Percentiles rank a stretch among this genome's conserved stretches.
Conservation (phyloP, 1,140 invertebrate species). For the Heliconius nattereri region DNA sequence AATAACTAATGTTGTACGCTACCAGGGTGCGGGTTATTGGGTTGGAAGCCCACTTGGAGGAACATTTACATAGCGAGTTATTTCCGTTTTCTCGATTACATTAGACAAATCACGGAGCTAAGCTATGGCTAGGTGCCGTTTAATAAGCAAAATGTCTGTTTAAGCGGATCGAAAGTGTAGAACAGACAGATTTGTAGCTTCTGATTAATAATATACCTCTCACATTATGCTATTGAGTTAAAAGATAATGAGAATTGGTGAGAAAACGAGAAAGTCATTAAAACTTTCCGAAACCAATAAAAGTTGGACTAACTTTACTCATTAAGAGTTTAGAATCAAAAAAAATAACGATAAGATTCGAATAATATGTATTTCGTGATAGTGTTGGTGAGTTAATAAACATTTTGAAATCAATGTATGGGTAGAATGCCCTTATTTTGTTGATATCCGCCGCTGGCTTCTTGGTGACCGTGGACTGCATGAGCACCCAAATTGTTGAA, state of each 20-base stretch:
- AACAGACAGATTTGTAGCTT: too few relatives aligned
- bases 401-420: constrained; percentile 53
- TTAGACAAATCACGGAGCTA: not conserved
- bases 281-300: not conserved
- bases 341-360: not conserved
- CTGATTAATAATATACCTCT: too few relatives aligned
- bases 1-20: too few relatives aligned
- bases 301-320: not conserved
- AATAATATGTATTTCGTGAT: constrained; percentile 19
- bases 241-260: too few relatives aligned
- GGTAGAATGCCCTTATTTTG: constrained; percentile 77
- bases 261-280: constrained; percentile 2
- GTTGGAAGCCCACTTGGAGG: not conserved
- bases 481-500: constrained; percentile 82
- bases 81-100: not conserved
- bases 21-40: too few relatives aligned
- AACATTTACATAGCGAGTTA: not conserved
- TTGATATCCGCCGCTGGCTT: constrained; percentile 77
- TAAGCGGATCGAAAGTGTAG: not conserved
- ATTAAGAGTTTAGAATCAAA: not conserved
- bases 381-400: constrained; percentile 12
- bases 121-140: not conserved
- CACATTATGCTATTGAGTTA: too few relatives aligned
- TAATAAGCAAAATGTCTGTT: not conserved
- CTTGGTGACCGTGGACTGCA: constrained; percentile 82